Base-by-base conservation (phyloP, 1,140 invertebrate genomes). In the Rhopalosiphum maidis region DNA sequence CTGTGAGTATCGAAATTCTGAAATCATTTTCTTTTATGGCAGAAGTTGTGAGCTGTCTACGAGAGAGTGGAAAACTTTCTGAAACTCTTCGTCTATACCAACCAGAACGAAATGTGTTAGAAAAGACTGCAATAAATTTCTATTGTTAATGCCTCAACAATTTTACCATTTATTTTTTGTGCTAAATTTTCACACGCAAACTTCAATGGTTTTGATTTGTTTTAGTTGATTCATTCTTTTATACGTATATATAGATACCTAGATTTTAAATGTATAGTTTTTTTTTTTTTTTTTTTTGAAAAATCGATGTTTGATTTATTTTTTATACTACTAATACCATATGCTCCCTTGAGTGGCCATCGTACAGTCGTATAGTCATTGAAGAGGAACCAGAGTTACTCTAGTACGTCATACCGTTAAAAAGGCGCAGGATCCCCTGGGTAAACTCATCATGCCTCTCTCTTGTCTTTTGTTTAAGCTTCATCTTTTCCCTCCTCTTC, bases 41-140 rank as follows among this genome's bases (percentile, higher is more conserved):
- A 7, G 35, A 86, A 54, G 91, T 93, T 92, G 35, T 93, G 51
- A 46, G 43, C 77, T 54, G 82, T n/a, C 41, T 82, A 41, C 7
- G 68, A 82, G n/a, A 41, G 48, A 48, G 82, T 55, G 25, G 68
- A 93, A 85, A 86, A 93, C 60, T 92, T 83, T 92, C 77, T 83
- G 41, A 22, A 82, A 46, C n/a, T 92, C 91, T 92, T 92, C 41
- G 85, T 92, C 46, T 25, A n/a, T 92, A 82, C 77, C 77, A 35
- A 83, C 91, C 22, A n/a, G 6, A 92, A 92, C 25, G 6, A 92
- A 83, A 92, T 92, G 46, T n/a, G 30, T 82, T 92, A 91, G 25
- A 55, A 37, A 35, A 92, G 82, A 93, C 91, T 82, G 91, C 82
- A 93, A 86, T 92, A 92, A 92, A 92, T 85, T 92, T 92, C 77